Conservation (phyloP, 2,113 vertebrate species). For the Catharus fuscescens region DNA sequence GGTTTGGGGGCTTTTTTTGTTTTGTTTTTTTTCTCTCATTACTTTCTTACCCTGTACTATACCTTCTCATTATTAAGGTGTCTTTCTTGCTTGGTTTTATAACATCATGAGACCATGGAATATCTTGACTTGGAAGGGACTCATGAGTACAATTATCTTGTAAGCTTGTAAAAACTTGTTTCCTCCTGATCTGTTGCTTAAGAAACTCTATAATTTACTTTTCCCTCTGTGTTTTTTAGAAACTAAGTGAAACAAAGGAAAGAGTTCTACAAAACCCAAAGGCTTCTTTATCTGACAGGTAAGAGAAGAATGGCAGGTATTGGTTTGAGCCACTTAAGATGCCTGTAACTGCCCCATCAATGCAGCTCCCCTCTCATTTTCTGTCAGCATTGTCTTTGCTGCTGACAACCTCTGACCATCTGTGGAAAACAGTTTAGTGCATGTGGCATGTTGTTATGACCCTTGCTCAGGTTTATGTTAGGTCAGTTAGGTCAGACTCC, state of each 20-base stretch:
- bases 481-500: neutral
- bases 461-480: neutral
- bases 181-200: neutral
- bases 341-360: rapidly evolving
- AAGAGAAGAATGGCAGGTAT: neutral
- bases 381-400: neutral
- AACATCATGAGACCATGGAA: neutral
- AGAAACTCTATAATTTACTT: neutral
- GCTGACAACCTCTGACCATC: neutral
- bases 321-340: neutral
- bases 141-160: neutral
- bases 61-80: neutral
- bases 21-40: neutral
- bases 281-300: conserved; percentile 37
- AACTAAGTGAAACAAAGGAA: neutral
- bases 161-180: neutral
- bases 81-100: neutral
- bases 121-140: neutral
- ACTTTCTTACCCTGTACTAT: neutral
- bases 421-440: neutral
- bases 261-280: neutral
- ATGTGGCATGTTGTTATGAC: neutral
- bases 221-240: conserved; percentile 33
- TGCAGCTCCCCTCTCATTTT: neutral
- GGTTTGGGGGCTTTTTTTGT: neutral